Base-by-base conservation (phyloP, 1,140 invertebrate genomes). In the Riptortus pedestris region DNA sequence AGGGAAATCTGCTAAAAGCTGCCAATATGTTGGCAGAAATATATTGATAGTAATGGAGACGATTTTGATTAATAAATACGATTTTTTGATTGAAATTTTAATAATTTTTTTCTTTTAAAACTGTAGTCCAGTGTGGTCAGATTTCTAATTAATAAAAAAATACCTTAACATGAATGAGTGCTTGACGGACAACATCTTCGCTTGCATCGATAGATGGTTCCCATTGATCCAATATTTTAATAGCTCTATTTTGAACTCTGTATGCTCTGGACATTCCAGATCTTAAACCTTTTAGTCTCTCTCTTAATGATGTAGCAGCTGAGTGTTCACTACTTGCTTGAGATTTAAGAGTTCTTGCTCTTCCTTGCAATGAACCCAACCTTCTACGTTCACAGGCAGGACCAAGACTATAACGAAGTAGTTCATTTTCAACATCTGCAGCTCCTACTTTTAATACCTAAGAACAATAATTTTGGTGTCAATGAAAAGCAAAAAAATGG, bases 291-390 rank as follows among this genome's bases (percentile, higher is more conserved):
- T 82, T 80, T 16, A 91, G 78, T 63, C 84, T 82, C 67, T 90
- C 86, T 24, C 83, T 80, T 2, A 90, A 72, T 14, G 86, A 70
- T 55, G 82, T 75, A 5, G 85, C 85, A 3, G 83, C 79, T 70
- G 90, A 86, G 0, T 89, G 72, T 72, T 91, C 88, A 72, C 90
- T 87, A 7, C 78, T 74, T 62, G 90, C 79, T 67, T 83, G 80
- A 31, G 81, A 78, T 66, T 86, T 85, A 3, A 91, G 75, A 20
- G 81, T 79, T 48, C 83, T 80, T 0, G 86, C 85, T 22, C 82
- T 78, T 0, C 81, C 78, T 12, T 90, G 72, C 0, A 90, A 73
- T 62, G 79, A 75, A 3, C 85, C 84, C n/a, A 90, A 79, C 67
- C 83, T 83, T 67, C 90, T 87, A 0, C 85, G 85, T 69, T 90